Percentiles rank a stretch among this genome's conserved stretches.
Conservation (phyloP, 2,113 vertebrate genomes). For the Procavia capensis region DNA sequence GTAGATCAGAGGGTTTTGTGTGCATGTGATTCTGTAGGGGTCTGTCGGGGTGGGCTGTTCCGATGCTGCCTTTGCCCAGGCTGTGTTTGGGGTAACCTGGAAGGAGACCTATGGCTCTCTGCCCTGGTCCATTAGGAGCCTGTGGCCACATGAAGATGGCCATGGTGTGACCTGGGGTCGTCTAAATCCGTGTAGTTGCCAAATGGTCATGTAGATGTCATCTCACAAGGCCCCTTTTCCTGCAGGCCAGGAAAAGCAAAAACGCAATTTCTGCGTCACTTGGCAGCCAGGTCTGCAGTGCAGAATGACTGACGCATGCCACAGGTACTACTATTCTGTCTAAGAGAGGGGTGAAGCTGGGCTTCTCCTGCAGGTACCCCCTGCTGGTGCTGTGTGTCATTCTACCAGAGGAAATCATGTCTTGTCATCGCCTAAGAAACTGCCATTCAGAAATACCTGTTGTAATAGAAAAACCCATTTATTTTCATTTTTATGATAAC, state of each 20-base stretch:
- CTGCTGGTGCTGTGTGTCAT: constrained; percentile 9
- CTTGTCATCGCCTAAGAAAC: constrained; percentile 20
- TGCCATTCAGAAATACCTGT: constrained; percentile 37
- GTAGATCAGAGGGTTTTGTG: neutral
- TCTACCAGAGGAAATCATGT: neutral
- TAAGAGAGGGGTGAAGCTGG: constrained; percentile 48
- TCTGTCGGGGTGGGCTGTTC: constrained; percentile 23
- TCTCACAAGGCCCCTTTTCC: constrained; percentile 25
- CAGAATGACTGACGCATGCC: neutral
- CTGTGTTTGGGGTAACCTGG: neutral
- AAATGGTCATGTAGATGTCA: constrained; percentile 20
- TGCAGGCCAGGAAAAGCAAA: constrained; percentile 74
- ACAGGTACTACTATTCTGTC: constrained; percentile 53
- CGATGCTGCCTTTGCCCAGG: neutral
- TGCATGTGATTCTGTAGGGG: constrained; percentile 68
- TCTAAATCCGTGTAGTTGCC: constrained; percentile 58
- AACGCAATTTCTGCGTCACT: fast-evolving
- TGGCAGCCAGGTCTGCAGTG: no score
- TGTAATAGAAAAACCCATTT: constrained; percentile 53
- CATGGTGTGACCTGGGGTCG: constrained; percentile 50
- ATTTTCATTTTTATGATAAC: constrained; percentile 64
- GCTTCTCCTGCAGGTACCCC: constrained; percentile 53
- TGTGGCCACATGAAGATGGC: neutral
- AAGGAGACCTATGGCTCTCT: constrained; percentile 15
- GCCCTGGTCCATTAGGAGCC: neutral